Evolutionary conservation across 2,113 vertebrate species (phyloP), one percentile per base, ranked within the genome.

Genomic region (Pangasianodon gigas): DNA sequence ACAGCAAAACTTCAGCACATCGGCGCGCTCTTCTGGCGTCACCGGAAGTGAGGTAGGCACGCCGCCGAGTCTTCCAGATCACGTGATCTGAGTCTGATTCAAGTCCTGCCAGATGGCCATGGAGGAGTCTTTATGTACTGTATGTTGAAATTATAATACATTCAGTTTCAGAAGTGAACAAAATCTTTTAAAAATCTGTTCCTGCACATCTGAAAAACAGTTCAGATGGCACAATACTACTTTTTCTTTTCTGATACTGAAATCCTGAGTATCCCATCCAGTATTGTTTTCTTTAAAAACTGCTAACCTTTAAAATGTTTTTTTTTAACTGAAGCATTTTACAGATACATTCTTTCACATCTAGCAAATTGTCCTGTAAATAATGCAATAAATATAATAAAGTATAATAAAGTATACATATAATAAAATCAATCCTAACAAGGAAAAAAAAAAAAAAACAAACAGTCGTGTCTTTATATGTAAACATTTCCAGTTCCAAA

Each of bases 1-100:
- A 96, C 96, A 97, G 96, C 96, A 96, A 95, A 96, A 96, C 91
- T 94, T 93, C 65, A 77, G 71, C 16, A 46, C 10, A 2, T 0
- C 6, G 94, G 67, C 96, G 95, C 95, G 18, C 26, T 0, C 0
- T 87, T 46, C 0, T 77, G 4, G 77, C 94, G 95, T 96, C 94
- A 95, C 89, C 85, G 91, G 86, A 84, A n/a, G 18, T 56, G 85
- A 87, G 4, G 1, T 0, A 0, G 10, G 8, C 18, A 10, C 13
- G 6, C n/a, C 13, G 6, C n/a, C 1, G 8, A 6, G 19, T 2
- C 60, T 41, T 29, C 9, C 24, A 2, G 21, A 75, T 87, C 88
- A 93, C 85, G 89, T 93, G 91, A 89, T 37, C 5, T 81, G 79
- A 46, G 46, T 51, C 6, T 11, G 26, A 4, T 79, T 77, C 2